Percentiles rank a stretch among this genome's conserved stretches.
Evolutionary conservation across 1,140 invertebrate species (phyloP).

Genomic region (Gryllus bimaculatus): DNA sequence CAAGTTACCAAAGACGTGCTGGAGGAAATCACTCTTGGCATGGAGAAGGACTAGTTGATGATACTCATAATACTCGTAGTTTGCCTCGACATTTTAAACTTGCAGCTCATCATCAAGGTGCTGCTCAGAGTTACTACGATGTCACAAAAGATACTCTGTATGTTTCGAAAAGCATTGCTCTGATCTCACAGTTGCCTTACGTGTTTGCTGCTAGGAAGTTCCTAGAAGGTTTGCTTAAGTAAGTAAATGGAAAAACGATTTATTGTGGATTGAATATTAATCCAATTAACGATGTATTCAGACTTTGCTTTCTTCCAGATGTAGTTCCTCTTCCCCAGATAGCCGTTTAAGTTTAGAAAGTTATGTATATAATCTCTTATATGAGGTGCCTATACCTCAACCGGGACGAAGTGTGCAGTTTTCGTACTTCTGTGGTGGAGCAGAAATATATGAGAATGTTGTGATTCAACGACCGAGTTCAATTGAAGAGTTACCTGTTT

Average conservation of each 20-base stretch:
- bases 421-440: slow-evolving; percentile 55
- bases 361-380: slow-evolving; percentile 90
- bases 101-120: slow-evolving; percentile 52
- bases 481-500: slow-evolving; percentile 75
- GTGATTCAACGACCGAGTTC: slow-evolving; percentile 62
- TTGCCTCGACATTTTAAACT: slow-evolving; percentile 81
- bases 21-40: slow-evolving; percentile 6
- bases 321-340: slow-evolving; percentile 25
- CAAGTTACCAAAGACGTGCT: slow-evolving; percentile 46
- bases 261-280: neutral
- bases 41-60: slow-evolving; percentile 29
- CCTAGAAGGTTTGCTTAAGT: slow-evolving; percentile 79
- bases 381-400: slow-evolving; percentile 83
- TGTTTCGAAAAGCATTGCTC: slow-evolving; percentile 89
- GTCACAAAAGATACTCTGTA: slow-evolving; percentile 84
- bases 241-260: neutral
- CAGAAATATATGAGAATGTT: slow-evolving; percentile 50
- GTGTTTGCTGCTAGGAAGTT: slow-evolving; percentile 76
- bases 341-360: slow-evolving; percentile 74
- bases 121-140: slow-evolving; percentile 81
- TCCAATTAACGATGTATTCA: neutral
- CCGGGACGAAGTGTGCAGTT: slow-evolving; percentile 79
- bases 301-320: neutral
- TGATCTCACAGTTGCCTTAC: slow-evolving; percentile 85
- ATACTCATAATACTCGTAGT: slow-evolving; percentile 61